A percentile compares a stretch with the other conserved stretches of the same genome.
Evolutionary conservation across 2,797 vertebrate genomes (phyloP).

Genomic region (Mionectes olivaceus): DNA sequence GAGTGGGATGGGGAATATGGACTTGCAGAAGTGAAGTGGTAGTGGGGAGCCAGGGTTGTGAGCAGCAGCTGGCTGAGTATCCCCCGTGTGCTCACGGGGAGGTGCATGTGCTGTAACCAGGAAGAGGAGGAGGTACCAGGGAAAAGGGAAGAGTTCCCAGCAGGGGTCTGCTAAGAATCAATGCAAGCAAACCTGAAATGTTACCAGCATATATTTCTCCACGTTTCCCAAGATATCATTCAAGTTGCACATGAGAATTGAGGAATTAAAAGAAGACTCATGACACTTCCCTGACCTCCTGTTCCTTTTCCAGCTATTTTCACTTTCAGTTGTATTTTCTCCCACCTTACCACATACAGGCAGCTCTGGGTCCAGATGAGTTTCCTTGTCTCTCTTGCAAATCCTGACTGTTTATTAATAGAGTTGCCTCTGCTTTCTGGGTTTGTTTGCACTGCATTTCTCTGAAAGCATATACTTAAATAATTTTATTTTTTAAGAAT

Average conservation of each 20-base stretch:
- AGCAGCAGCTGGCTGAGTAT: not conserved
- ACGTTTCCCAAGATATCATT: not conserved
- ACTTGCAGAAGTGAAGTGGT: not conserved
- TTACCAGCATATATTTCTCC: not conserved
- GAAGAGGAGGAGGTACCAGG: not conserved
- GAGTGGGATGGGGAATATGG: not conserved
- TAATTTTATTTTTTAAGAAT: not conserved
- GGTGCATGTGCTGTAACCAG: accelerated
- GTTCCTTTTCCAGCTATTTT: not conserved
- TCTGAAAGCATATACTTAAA: not conserved
- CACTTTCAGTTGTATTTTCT: not conserved
- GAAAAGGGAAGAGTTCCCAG: not conserved
- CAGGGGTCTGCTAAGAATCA: not conserved
- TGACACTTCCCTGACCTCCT: not conserved
- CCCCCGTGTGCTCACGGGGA: accelerated
- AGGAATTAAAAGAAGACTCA: not conserved
- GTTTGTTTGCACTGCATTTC: not conserved
- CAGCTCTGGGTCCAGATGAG: not conserved
- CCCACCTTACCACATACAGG: not conserved
- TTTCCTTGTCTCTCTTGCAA: not conserved
- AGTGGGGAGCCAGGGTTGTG: not conserved
- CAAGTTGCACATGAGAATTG: not conserved
- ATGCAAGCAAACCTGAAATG: not conserved
- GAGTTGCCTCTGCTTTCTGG: not conserved
- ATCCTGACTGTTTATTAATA: not conserved